Evolutionary conservation across 23 tunicate genomes (phyloP).

Genomic region (Diplosoma virens): DNA sequence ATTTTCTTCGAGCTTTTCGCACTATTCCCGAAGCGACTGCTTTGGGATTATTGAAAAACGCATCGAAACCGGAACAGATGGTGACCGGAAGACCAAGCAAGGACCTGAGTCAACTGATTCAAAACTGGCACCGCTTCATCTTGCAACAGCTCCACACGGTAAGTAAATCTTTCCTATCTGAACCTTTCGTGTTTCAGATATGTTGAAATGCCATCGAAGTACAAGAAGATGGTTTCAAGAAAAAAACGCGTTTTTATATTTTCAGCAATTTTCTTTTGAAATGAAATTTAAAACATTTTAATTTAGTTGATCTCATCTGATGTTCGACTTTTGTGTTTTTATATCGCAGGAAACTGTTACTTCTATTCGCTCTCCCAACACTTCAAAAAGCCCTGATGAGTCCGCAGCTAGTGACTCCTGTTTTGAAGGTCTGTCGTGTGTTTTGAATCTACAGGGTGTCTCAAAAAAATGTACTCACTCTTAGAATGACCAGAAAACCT

Average conservation of each 20-base stretch:
- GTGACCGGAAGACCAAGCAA: constrained; percentile 63
- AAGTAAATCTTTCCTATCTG: neutral
- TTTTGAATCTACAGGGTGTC: no score
- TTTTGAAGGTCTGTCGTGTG: no score
- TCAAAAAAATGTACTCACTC: no score
- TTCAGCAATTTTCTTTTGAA: no score
- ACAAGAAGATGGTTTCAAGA: no score
- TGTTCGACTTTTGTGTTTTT: neutral
- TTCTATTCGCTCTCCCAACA: neutral
- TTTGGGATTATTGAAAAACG: constrained; percentile 79
- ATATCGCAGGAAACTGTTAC: constrained; percentile 10
- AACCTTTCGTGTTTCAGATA: no score
- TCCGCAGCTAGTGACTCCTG: neutral
- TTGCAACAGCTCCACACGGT: constrained; percentile 92
- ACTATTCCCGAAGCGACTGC: constrained; percentile 96
- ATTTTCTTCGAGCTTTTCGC: constrained; percentile 94
- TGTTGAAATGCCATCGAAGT: no score
- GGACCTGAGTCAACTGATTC: constrained; percentile 82
- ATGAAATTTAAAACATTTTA: no score
- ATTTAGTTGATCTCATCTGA: no score
- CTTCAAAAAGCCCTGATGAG: neutral
- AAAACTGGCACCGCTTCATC: constrained; percentile 93
- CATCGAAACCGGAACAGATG: constrained; percentile 75
- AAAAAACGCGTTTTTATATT: no score
- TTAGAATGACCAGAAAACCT: no score